Evolutionary conservation across 2,113 vertebrate genomes (phyloP), one percentile per base, ranked within the genome.

Genomic region (Odontesthes bonariensis): DNA sequence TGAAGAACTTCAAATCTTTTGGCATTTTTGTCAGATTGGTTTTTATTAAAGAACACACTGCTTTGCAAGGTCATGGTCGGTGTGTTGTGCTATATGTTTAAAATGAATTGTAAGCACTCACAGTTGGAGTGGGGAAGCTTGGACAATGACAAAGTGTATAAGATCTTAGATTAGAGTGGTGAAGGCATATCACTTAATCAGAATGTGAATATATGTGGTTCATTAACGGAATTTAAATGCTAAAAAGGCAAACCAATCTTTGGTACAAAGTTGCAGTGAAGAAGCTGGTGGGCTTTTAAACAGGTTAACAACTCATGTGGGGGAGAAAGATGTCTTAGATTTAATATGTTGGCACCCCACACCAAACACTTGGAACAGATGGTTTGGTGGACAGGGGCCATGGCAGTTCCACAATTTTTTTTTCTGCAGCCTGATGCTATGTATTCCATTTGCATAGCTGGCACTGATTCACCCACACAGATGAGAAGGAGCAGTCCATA

Each of bases 291-390:
- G 20, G 52, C 35, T 71, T 73, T 81, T 82, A 71, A 83, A 80
- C 55, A 60, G 77, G 62, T 57, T 61, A 77, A 72, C 66, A 61
- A 38, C 40, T 64, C 62, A 64, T 33, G 17, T 17, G n/a, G 14
- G 55, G 14, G 20, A 17, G 32, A 23, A 47, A 20, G 51, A 56
- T 66, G 65, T 61, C 46, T 77, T 6, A 1, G 20, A 67, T 70
- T 78, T 62, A 83, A 73, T 63, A 76, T 61, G 52, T 44, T 52
- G 20, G 62, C 54, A 77, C 27, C 22, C 54, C 55, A 14, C 73
- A 27, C 77, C 68, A 56, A 66, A 54, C 12, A 33, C 42, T 74
- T 77, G n/a, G 55, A 86, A 65, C 81, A 84, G 86, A 90, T 90
- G 84, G 82, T 75, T 68, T 58, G 62, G 77, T 73, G 79, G 67